A percentile compares a stretch with the other conserved stretches of the same genome.
These are phyloP conservation scores for Battus philenor DNA, from an alignment of 1,140 invertebrate species.

Conservation along the genomic window DNA sequence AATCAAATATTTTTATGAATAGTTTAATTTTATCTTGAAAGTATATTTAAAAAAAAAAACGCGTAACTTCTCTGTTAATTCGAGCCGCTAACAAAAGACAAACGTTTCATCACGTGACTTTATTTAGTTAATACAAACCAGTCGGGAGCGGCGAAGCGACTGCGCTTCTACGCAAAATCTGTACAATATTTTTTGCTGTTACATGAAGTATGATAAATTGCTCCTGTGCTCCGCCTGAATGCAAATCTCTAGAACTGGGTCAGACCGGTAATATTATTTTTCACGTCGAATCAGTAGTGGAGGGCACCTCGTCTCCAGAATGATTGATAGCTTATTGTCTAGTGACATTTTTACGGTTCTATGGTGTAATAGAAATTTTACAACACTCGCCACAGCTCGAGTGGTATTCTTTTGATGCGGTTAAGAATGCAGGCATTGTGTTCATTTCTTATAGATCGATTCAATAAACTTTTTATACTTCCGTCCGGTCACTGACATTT, in stretches of 20 bases:
- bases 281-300: slow-evolving; percentile 53
- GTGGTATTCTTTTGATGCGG: slow-evolving; percentile 47
- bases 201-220: slow-evolving; percentile 67
- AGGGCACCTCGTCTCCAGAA: slow-evolving; percentile 39
- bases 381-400: slow-evolving; percentile 29
- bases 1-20: too few species aligned
- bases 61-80: not conserved
- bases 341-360: slow-evolving; percentile 63
- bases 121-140: slow-evolving; percentile 12
- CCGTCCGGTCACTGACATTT: slow-evolving; percentile 58
- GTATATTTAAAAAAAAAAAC: not conserved
- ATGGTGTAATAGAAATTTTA: slow-evolving; percentile 55
- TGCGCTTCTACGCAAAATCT: slow-evolving; percentile 15
- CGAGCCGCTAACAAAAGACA: slow-evolving; percentile 8
- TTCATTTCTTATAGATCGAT: slow-evolving; percentile 25
- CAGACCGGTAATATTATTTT: slow-evolving; percentile 63
- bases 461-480: slow-evolving; percentile 39
- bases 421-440: slow-evolving; percentile 32
- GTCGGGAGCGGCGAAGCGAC: slow-evolving; percentile 2
- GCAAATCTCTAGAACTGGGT: slow-evolving; percentile 69
- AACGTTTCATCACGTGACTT: slow-evolving; percentile 11
- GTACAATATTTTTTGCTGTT: slow-evolving; percentile 48
- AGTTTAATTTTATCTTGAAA: too few species aligned
- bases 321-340: slow-evolving; percentile 71
- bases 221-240: slow-evolving; percentile 48